phyloP scores from a whole-genome alignment of 2,888 invertebrate species.

The Nematopogon swammerdamellus region DNA sequence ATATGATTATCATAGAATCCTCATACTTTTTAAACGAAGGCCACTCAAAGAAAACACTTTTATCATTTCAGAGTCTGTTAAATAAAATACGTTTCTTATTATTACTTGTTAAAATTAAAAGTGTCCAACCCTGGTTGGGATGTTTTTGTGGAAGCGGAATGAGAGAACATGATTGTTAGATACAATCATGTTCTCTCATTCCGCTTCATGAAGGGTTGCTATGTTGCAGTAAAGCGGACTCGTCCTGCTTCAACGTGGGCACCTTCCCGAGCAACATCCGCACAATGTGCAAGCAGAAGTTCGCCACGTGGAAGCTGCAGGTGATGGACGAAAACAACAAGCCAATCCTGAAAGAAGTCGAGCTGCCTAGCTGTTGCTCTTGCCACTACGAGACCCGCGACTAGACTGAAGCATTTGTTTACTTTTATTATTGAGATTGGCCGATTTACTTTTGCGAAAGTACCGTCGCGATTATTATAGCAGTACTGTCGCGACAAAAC shows the following conservation, averaged over 20 bases:
- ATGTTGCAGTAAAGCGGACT: slow-evolving; percentile 21
- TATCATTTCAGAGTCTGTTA: slow-evolving; percentile 1
- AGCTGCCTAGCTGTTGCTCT: slow-evolving; percentile 37
- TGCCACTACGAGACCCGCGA: slow-evolving; percentile 26
- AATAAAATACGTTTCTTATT: not conserved
- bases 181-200: too few species aligned
- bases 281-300: slow-evolving; percentile 34
- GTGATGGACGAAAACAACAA: slow-evolving; percentile 24
- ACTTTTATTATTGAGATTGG: too few species aligned
- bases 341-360: slow-evolving; percentile 24
- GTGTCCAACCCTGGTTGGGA: too few species aligned
- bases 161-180: too few species aligned
- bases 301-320: slow-evolving; percentile 31
- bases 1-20: too few species aligned
- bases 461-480: too few species aligned
- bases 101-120: not conserved
- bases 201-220: too few species aligned
- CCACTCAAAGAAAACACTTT: too few species aligned
- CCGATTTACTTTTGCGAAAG: too few species aligned
- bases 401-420: not conserved
- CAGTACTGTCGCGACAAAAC: too few species aligned
- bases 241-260: slow-evolving; percentile 27
- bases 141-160: too few species aligned
- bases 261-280: slow-evolving; percentile 15
- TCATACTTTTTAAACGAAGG: too few species aligned